A percentile compares a stretch with the other conserved stretches of the same genome.
Conservation (phyloP, 2,888 invertebrate genomes). For the Hemistola chrysoprasaria region DNA sequence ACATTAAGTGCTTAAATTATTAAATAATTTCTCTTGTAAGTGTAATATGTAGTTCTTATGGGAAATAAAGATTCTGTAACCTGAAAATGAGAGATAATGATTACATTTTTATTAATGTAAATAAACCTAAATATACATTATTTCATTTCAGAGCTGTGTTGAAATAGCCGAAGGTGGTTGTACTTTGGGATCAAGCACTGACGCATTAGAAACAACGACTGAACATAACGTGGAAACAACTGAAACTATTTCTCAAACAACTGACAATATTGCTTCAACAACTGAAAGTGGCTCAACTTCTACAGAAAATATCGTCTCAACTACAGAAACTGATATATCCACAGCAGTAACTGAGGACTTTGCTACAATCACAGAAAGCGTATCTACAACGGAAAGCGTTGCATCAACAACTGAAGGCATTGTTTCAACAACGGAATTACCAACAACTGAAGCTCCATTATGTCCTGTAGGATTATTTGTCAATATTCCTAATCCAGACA, state of each 20-base stretch:
- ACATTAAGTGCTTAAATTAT: too few species aligned
- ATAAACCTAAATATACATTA: not conserved
- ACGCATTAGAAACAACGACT: too few species aligned
- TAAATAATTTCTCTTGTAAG: too few species aligned
- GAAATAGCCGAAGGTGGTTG: constrained; percentile 32
- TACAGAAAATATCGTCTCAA: constrained; percentile 7
- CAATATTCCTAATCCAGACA: constrained; percentile 22
- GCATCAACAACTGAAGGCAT: constrained; percentile 3
- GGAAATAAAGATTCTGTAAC: too few species aligned
- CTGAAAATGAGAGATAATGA: constrained; percentile 10
- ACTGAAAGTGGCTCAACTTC: not conserved
- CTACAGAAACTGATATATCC: constrained; percentile 3
- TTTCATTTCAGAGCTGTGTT: constrained; percentile 26
- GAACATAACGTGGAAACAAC: too few species aligned
- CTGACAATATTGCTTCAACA: too few species aligned
- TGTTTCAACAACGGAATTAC: constrained; percentile 2
- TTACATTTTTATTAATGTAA: not conserved
- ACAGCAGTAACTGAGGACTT: constrained; percentile 1
- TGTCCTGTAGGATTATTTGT: constrained; percentile 21
- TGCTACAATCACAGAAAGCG: constrained; percentile 2
- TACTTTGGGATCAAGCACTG: constrained; percentile 13
- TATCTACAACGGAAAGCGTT: not conserved
- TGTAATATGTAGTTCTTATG: too few species aligned
- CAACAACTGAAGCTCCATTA: constrained; percentile 10
- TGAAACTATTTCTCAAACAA: too few species aligned